A percentile compares a stretch with the other conserved stretches of the same genome.
These are phyloP conservation scores for Martes martes DNA, from an alignment of 2,113 vertebrate genomes.

Conservation along the genomic window DNA sequence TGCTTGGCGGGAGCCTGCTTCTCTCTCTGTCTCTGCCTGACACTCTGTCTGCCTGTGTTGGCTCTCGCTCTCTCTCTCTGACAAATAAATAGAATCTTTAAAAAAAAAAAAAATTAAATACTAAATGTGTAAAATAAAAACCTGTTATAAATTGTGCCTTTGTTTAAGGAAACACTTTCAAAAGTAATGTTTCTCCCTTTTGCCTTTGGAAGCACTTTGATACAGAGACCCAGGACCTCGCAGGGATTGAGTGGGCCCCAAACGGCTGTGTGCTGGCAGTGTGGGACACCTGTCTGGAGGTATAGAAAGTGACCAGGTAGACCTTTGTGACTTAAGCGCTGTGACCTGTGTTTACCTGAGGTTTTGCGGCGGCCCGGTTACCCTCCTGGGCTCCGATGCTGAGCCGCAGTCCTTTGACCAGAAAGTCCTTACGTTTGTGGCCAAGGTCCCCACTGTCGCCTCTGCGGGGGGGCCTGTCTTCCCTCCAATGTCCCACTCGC, in stretches of 20 bases:
- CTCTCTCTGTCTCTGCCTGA: too few relatives aligned
- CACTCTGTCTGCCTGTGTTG: too few relatives aligned
- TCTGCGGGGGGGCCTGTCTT: neutral
- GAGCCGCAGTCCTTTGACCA: neutral
- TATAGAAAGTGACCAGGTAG: slow-evolving; percentile 59
- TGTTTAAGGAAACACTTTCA: neutral
- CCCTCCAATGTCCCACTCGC: neutral
- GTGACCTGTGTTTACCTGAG: rapidly evolving
- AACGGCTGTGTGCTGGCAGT: slow-evolving; percentile 95
- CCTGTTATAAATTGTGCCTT: neutral
- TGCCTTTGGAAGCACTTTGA: slow-evolving; percentile 91
- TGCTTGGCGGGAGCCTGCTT: too few relatives aligned
- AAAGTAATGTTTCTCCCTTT: neutral
- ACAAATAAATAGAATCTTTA: too few relatives aligned
- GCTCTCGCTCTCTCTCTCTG: too few relatives aligned
- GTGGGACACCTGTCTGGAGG: slow-evolving; percentile 97
- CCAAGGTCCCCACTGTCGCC: neutral
- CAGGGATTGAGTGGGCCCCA: slow-evolving; percentile 95
- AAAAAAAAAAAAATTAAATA: neutral
- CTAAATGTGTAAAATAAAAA: rapidly evolving
- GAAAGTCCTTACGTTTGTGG: neutral
- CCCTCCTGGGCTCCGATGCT: neutral
- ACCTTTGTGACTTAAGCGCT: neutral
- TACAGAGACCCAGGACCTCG: slow-evolving; percentile 93
- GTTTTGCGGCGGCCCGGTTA: neutral